Evolutionary conservation across 2,888 invertebrate genomes (phyloP), one percentile per base, ranked within the genome.

Genomic region (Luperina testacea): DNA sequence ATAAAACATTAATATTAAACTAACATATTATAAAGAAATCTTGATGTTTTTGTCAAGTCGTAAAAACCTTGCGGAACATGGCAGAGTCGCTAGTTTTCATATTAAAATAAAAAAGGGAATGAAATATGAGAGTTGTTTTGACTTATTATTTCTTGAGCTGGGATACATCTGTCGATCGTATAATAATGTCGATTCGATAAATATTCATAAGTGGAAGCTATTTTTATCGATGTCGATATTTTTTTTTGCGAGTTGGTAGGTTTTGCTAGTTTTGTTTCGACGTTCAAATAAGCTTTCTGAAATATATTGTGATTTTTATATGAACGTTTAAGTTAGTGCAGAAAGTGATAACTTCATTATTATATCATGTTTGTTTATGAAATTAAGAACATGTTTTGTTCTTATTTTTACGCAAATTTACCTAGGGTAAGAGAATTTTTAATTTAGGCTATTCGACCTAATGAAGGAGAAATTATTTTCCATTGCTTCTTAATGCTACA

Each of bases 191-290:
- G 70, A n/a, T 27, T 80, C 72, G 71, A 81, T 84, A 72, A 61
- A 67, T 78, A 82, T 81, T 84, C n/a, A 81, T 77, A 38, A 17
- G 38, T 67, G 9, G 32, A 53, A 64, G 45, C 48, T 64, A 84
- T 72, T 85, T 78, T 81, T 78, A 86, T 83, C 77, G 78, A 85
- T 75, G 13, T 85, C 86, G 81, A 81, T 84, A 72, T 27, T 72
- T 77, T 71, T 51, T n/a, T 27, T 69, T 20, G 61, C 27, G 5
- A 27, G 0, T 38, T 3, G n/a, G 4, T 4, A 24, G 27, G 0
- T 48, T 67, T 48, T 57, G 24, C 13, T 51, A 24, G 1, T 42
- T 24, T 61, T 15, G 0, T 57, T 77, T 53, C 13, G 13, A 24
- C 17, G 4, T 71, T 45, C n/a, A 42, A 67, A 24, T 51, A 42